Base-by-base conservation (phyloP, 2,797 vertebrate genomes). In the Gouania willdenowi region DNA sequence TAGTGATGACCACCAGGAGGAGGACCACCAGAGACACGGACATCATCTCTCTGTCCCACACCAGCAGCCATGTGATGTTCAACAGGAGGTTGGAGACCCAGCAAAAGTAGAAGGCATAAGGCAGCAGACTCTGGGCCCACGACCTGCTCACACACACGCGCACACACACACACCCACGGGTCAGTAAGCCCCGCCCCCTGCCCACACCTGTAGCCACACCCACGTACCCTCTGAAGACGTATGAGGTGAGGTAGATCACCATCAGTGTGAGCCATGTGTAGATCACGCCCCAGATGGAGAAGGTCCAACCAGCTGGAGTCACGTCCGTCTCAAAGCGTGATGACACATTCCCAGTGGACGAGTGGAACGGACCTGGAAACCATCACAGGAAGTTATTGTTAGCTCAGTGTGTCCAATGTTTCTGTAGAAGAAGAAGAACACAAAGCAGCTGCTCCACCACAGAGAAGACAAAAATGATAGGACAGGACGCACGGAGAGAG, bases 231-330 rank as follows among this genome's bases (percentile, higher is more conserved):
- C 85, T 78, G 47, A 77, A 88, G 3, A 75, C 46, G 23, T 53
- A 87, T 8, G 68, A 51, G 1, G 78, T 71, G 26, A 75, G 26
- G 64, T 88, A 90, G n/a, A 87, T 5, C 41, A 86, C 72, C 75
- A 82, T 82, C 7, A 87, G 42, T n/a, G 74, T 41, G 14, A 88
- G 82, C 87, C 87, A 89, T 10, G 67, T 75, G 5, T 89, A 90
- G 44, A 89, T 88, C 1, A 89, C 33, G 0, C 81, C 84, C 88
- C 88, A 90, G 66, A 90, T 87, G 4, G 87, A 87, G 69, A 88
- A 90, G 48, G 88, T 86, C 88, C 88, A 88, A 16, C 77, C 70
- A 1, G 87, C 81, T 0, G 88, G 88, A 5, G 88, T 90, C 70
- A 89, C 79, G 44, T 63, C 70, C 0, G 88, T 89, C 26, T 75